Evolutionary conservation across 2,888 invertebrate genomes (phyloP).

Genomic region (Amblyjoppa proteus): DNA sequence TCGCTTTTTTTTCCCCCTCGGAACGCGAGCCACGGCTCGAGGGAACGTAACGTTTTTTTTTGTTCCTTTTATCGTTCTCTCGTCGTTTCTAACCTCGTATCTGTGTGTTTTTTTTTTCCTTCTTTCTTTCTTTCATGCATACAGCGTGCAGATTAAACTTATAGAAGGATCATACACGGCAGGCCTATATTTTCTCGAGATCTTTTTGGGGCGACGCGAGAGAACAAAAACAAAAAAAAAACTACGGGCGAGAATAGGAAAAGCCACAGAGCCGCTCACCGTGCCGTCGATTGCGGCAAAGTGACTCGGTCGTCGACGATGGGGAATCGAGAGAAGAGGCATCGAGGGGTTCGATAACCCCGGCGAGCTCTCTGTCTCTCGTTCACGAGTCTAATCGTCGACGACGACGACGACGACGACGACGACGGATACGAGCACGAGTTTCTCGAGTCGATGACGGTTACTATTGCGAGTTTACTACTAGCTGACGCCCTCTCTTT

Average conservation of each 20-base stretch:
- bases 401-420: conserved; percentile 41
- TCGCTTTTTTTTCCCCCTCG: background rate
- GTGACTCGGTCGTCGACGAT: conserved; percentile 26
- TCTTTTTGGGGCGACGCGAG: background rate
- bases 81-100: conserved; percentile 4
- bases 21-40: background rate
- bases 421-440: conserved; percentile 40
- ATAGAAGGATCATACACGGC: background rate
- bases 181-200: conserved; percentile 39
- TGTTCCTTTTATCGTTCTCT: background rate
- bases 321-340: conserved; percentile 42
- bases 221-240: conserved; percentile 3
- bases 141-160: conserved; percentile 24
- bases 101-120: background rate
- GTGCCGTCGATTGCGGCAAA: conserved; percentile 23
- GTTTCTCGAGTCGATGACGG: conserved; percentile 63
- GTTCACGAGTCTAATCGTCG: conserved; percentile 59
- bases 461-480: conserved; percentile 60
- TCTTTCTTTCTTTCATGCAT: background rate
- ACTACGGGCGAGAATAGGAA: conserved; percentile 23
- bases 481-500: conserved; percentile 51
- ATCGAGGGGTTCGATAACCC: conserved; percentile 65
- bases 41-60: conserved; percentile 1
- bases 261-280: conserved; percentile 35
- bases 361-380: conserved; percentile 33